Conservation (phyloP, 2,113 vertebrate species). For the Cacatua alba region DNA sequence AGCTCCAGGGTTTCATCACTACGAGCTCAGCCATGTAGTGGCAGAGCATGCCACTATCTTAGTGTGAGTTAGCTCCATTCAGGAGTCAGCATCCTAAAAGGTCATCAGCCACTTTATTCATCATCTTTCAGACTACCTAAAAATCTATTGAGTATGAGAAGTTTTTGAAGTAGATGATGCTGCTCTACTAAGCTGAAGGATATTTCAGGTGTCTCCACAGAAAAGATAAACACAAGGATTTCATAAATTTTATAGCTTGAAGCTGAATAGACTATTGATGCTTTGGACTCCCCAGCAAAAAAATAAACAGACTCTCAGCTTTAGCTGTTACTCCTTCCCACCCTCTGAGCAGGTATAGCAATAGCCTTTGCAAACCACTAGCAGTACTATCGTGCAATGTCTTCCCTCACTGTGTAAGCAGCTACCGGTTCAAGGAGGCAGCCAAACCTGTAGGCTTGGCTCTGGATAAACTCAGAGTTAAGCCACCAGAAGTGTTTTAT, state of each 20-base stretch:
- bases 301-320: background rate
- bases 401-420: background rate
- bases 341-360: background rate
- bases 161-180: background rate
- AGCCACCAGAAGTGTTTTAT: background rate
- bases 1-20: background rate
- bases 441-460: background rate
- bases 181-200: background rate
- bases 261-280: background rate
- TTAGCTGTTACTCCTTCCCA: background rate
- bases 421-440: background rate
- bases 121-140: background rate
- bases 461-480: background rate
- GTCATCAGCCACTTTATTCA: background rate
- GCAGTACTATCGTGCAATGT: rapidly evolving
- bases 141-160: background rate
- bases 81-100: background rate
- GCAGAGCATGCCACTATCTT: background rate
- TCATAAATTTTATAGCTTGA: background rate
- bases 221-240: background rate
- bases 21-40: background rate
- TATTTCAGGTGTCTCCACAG: background rate
- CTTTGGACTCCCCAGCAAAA: background rate
- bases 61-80: background rate
- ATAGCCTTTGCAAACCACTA: background rate